Conservation (phyloP, 1,140 invertebrate species). For the Zaprionus africanus region DNA sequence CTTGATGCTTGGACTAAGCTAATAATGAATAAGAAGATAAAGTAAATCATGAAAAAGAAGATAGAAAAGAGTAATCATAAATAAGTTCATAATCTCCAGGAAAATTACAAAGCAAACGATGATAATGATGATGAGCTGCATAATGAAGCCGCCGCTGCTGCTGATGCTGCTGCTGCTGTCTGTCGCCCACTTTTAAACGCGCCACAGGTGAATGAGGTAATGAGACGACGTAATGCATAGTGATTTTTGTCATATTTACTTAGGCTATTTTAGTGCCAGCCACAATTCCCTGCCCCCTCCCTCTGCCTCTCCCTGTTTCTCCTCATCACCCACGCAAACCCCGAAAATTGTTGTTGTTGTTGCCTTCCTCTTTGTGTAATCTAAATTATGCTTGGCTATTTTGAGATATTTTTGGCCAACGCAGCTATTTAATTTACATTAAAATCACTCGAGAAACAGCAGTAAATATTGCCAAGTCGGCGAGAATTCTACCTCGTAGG, state of each 20-base stretch:
- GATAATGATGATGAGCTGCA: slow-evolving; percentile 30
- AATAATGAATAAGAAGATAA: not conserved
- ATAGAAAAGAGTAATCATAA: not conserved
- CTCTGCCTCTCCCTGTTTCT: no score
- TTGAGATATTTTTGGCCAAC: slow-evolving; percentile 9
- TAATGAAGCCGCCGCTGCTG: slow-evolving; percentile 45
- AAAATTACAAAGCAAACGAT: not conserved
- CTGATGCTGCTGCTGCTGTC: slow-evolving; percentile 2
- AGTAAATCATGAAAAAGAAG: not conserved
- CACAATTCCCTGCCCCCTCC: not conserved
- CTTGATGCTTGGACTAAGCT: not conserved
- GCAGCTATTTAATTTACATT: slow-evolving; percentile 56
- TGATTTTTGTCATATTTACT: slow-evolving; percentile 5
- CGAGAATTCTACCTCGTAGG: not conserved
- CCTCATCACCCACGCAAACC: not conserved
- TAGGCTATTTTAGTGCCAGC: slow-evolving; percentile 1
- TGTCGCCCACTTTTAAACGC: slow-evolving; percentile 4
- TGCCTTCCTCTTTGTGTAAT: not conserved
- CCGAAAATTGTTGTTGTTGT: not conserved
- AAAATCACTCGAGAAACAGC: slow-evolving; percentile 42
- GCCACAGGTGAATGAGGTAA: slow-evolving; percentile 2
- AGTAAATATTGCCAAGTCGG: slow-evolving; percentile 21
- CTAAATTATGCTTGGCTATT: not conserved
- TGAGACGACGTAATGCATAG: not conserved
- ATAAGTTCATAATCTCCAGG: not conserved